phyloP scores from a whole-genome alignment of 2,113 vertebrate genomes.

The Trinectes maculatus region DNA sequence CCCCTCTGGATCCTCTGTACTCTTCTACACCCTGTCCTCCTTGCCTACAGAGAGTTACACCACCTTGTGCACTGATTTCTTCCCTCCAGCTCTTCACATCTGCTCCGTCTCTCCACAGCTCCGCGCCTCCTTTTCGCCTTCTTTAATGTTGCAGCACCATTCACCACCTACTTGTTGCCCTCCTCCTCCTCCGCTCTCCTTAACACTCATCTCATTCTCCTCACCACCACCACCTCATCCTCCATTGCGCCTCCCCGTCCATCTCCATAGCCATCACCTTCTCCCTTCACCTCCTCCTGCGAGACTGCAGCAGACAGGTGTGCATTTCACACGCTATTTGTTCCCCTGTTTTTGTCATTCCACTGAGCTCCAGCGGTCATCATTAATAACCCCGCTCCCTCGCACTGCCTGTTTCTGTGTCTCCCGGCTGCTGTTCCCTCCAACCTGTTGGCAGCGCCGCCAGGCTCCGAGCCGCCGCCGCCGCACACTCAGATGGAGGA shows the following conservation, averaged over 20 bases:
- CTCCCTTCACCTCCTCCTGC: constrained; percentile 36
- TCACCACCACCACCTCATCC: neutral
- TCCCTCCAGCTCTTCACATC: constrained; percentile 25
- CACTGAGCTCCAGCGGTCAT: constrained; percentile 59
- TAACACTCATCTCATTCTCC: neutral
- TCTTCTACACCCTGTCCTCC: constrained; percentile 7
- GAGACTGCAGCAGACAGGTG: constrained; percentile 67
- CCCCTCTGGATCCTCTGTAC: constrained; percentile 19
- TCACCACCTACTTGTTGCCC: neutral
- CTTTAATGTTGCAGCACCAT: constrained; percentile 5
- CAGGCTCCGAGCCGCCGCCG: constrained; percentile 37
- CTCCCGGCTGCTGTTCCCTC: constrained; percentile 62
- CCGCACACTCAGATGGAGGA: constrained; percentile 40
- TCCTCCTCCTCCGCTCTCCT: constrained; percentile 18
- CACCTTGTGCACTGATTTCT: neutral
- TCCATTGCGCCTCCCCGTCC: constrained; percentile 34
- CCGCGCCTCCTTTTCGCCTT: constrained; percentile 10
- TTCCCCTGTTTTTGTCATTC: constrained; percentile 68
- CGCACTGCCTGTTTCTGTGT: constrained; percentile 49
- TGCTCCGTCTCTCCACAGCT: constrained; percentile 16
- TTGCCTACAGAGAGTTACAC: constrained; percentile 28
- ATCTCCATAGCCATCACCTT: constrained; percentile 53
- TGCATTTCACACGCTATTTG: constrained; percentile 77
- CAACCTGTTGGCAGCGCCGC: constrained; percentile 57
- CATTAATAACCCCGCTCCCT: constrained; percentile 69